These are phyloP conservation scores for Perognathus longimembris DNA, from an alignment of 2,113 vertebrate species.

Conservation along the genomic window DNA sequence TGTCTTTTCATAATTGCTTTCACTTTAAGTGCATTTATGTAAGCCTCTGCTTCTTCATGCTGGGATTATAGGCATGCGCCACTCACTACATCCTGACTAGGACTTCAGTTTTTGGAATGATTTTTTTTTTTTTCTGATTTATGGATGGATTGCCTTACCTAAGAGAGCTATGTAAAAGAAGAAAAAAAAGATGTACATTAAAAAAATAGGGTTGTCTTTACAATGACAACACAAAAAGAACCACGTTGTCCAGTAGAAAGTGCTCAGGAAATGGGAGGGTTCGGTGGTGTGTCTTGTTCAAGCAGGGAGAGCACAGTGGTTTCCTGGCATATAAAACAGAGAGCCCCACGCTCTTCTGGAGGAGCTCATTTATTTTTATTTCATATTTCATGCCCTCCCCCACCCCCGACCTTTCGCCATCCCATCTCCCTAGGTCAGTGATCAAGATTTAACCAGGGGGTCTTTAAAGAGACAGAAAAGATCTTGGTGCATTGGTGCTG, in stretches of 20 bases:
- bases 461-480: too few species aligned
- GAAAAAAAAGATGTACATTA: slow-evolving; percentile 85
- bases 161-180: slow-evolving; percentile 89
- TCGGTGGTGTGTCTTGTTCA: slow-evolving; percentile 77
- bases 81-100: slow-evolving; percentile 73
- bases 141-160: slow-evolving; percentile 91
- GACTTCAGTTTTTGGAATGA: slow-evolving; percentile 59
- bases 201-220: slow-evolving; percentile 90
- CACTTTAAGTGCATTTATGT: slow-evolving; percentile 95
- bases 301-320: slow-evolving; percentile 87
- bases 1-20: background rate
- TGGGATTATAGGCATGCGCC: background rate
- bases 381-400: too few species aligned
- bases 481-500: background rate
- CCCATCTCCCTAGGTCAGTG: slow-evolving; percentile 35
- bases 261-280: slow-evolving; percentile 86
- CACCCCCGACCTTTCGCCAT: slow-evolving; percentile 50
- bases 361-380: too few species aligned
- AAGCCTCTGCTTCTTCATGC: slow-evolving; percentile 81
- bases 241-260: slow-evolving; percentile 81
- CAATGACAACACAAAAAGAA: slow-evolving; percentile 89
- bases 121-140: slow-evolving; percentile 85
- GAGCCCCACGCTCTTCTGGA: slow-evolving; percentile 83
- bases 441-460: too few species aligned
- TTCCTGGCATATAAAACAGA: slow-evolving; percentile 88